Evolutionary conservation across 2,797 vertebrate species (phyloP), one percentile per base, ranked within the genome.

Genomic region (Myripristis jacobus): DNA sequence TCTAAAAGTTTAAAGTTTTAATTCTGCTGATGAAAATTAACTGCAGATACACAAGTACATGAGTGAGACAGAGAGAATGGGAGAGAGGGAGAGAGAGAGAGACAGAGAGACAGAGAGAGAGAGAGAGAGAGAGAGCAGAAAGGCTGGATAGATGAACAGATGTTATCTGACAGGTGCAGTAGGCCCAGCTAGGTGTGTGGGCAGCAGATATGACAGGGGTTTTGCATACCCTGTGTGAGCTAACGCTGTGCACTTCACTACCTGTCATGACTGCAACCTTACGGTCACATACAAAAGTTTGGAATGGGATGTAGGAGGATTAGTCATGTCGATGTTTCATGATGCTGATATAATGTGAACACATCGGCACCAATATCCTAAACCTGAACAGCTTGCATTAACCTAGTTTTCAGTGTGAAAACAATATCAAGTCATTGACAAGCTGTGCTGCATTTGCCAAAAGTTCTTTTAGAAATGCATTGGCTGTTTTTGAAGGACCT

Each of bases 131-230:
- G 60, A 51, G 61, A 4, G 57, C 13, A 58, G 71, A 66, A 48
- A 79, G 68, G 75, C 54, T 54, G 77, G 77, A 87, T 83, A 81
- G 73, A 86, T 80, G 86, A 91, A 60, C 89, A 90, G 90, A 92
- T 92, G 88, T 86, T 90, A 88, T 82, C 85, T 89, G 90, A 88
- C 88, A 91, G 86, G 84, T 87, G 84, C 84, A 83, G 82, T 80
- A 73, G 74, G 81, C 77, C 76, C 75, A 41, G 54, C 84, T 85
- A 80, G 82, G 84, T 89, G 86, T 90, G 86, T 87, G 84, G 87
- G 86, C 86, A 77, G 79, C 71, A 80, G 85, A 66, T 83, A 79
- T 88, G 87, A 92, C 80, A 84, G 84, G 80, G 86, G 63, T 64
- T 91, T 86, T 90, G 83, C 80, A 88, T 85, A 88, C 68, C 67